Conservation (phyloP, 2,113 vertebrate genomes). For the Mus pahari region DNA sequence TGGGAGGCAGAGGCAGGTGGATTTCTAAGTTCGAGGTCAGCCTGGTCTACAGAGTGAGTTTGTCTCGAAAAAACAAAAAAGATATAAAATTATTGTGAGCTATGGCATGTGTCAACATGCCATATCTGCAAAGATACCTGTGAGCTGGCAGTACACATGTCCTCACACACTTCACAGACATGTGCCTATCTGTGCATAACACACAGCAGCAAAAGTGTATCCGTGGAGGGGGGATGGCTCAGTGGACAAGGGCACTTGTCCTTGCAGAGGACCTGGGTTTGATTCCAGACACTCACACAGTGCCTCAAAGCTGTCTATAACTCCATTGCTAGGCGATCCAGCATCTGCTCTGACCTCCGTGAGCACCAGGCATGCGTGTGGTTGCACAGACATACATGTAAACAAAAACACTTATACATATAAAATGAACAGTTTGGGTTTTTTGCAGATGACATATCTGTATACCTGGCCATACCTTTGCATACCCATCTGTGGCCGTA, state of each 20-base stretch:
- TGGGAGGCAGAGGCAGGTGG: too few species aligned
- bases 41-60: neutral
- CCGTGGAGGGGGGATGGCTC: neutral
- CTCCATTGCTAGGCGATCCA: neutral
- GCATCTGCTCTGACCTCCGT: neutral
- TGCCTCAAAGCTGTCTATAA: too few species aligned
- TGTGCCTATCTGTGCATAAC: rapidly evolving
- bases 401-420: neutral
- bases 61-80: neutral
- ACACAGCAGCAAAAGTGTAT: neutral
- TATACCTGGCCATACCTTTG: neutral
- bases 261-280: neutral
- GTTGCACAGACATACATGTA: too few species aligned
- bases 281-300: neutral
- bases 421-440: neutral
- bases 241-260: neutral
- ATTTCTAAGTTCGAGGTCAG: neutral
- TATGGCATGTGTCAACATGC: neutral
- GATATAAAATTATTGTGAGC: neutral
- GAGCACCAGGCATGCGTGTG: neutral
- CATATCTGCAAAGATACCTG: neutral
- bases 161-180: neutral
- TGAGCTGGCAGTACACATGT: too few species aligned
- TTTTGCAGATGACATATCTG: neutral
- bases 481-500: neutral